These are phyloP conservation scores for Scarus forsteni DNA, from an alignment of 2,797 vertebrate genomes.

Conservation along the genomic window DNA sequence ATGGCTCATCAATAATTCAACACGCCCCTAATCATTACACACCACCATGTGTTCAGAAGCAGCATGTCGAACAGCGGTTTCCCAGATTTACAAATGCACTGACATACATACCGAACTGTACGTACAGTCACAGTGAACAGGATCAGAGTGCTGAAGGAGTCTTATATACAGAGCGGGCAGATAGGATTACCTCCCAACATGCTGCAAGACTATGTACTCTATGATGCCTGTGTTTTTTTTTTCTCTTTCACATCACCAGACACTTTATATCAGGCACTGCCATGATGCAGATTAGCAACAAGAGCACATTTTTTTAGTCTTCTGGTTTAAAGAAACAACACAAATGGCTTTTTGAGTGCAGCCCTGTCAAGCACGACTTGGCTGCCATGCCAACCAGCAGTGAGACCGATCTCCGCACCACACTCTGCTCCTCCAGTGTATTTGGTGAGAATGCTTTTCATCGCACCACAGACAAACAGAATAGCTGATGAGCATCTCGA, in stretches of 20 bases:
- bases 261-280: constrained; percentile 1
- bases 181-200: constrained; percentile 1
- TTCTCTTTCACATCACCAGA: constrained; percentile 51
- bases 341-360: constrained; percentile 49
- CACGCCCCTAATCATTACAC: constrained; percentile 68
- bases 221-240: constrained; percentile 37
- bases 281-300: constrained; percentile 54
- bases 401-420: constrained; percentile 62
- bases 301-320: constrained; percentile 25
- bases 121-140: constrained; percentile 8
- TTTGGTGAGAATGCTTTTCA: constrained; percentile 76
- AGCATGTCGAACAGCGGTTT: constrained; percentile 63
- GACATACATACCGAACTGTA: constrained; percentile 52
- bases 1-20: constrained; percentile 82
- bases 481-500: constrained; percentile 74
- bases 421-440: constrained; percentile 68
- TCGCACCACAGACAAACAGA: constrained; percentile 76
- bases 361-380: constrained; percentile 66
- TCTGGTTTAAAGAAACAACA: constrained; percentile 37
- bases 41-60: constrained; percentile 67
- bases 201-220: constrained; percentile 1
- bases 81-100: constrained; percentile 61
- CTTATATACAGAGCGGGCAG: not conserved
- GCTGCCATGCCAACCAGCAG: constrained; percentile 77
- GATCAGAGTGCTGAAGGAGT: constrained; percentile 2